phyloP scores from a whole-genome alignment of 2,888 invertebrate species.

The Aphodius sticticus region DNA sequence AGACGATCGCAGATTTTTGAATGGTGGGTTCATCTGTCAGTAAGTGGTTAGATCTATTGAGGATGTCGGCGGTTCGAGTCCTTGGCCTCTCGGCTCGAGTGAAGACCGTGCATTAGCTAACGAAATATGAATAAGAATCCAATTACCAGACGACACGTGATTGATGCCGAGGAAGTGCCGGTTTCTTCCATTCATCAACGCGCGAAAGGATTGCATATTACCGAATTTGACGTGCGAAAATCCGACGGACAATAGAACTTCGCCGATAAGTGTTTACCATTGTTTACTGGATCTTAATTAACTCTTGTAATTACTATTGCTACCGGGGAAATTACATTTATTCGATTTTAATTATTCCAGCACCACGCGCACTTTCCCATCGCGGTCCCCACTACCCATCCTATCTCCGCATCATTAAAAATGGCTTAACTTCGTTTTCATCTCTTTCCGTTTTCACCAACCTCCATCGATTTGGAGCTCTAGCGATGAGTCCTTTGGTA shows the following conservation, averaged over 20 bases:
- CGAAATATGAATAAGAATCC: slow-evolving; percentile 4
- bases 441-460: no score
- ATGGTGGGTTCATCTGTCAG: background rate
- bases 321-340: slow-evolving; percentile 4
- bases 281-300: background rate
- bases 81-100: background rate
- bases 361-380: background rate
- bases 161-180: slow-evolving; percentile 4
- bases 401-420: no score
- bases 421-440: no score
- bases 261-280: background rate
- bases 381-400: no score
- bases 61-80: background rate
- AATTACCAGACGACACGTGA: background rate
- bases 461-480: no score
- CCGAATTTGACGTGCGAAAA: slow-evolving; percentile 4
- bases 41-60: background rate
- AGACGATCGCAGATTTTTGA: background rate
- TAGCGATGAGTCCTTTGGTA: no score
- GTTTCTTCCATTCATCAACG: background rate
- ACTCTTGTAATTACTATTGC: background rate
- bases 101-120: background rate
- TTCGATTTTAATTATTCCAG: background rate
- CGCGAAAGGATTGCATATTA: background rate
- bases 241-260: background rate